A percentile compares a stretch with the other conserved stretches of the same genome.
These are phyloP conservation scores for Pterocles gutturalis DNA, from an alignment of 2,113 vertebrate genomes.

Conservation along the genomic window DNA sequence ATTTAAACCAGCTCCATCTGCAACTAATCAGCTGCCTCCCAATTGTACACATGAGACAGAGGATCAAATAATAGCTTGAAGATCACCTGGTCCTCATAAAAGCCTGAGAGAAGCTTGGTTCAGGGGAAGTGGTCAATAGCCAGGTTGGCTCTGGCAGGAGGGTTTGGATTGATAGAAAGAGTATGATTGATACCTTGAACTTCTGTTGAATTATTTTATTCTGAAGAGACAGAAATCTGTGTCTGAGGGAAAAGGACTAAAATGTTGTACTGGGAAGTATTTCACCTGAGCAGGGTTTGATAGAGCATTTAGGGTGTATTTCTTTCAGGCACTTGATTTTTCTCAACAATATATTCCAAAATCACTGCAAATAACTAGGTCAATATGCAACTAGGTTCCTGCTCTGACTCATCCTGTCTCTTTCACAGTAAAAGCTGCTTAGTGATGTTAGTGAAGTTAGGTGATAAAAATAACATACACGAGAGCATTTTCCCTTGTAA, in stretches of 20 bases:
- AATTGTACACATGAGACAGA: background rate
- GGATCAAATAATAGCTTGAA: slow-evolving; percentile 7
- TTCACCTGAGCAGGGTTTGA: background rate
- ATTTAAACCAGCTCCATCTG: slow-evolving; percentile 1
- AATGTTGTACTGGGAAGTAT: background rate
- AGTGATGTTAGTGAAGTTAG: background rate
- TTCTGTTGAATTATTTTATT: background rate
- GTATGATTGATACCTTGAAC: background rate
- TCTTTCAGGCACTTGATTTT: background rate
- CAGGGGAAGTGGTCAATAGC: background rate
- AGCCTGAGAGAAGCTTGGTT: background rate
- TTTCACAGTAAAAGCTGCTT: background rate
- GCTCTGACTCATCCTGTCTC: background rate
- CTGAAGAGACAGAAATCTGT: background rate
- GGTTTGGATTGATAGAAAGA: background rate
- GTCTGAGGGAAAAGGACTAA: background rate
- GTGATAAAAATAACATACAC: background rate
- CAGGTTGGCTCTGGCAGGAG: background rate
- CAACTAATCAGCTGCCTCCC: background rate
- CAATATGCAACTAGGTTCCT: background rate
- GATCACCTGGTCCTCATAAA: slow-evolving; percentile 47
- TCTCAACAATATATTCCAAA: background rate
- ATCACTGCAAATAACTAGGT: background rate
- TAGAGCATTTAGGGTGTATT: background rate
- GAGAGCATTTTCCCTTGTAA: background rate